Base-by-base conservation (phyloP, 1,140 invertebrate genomes). In the Drosophila nigromelanica region DNA sequence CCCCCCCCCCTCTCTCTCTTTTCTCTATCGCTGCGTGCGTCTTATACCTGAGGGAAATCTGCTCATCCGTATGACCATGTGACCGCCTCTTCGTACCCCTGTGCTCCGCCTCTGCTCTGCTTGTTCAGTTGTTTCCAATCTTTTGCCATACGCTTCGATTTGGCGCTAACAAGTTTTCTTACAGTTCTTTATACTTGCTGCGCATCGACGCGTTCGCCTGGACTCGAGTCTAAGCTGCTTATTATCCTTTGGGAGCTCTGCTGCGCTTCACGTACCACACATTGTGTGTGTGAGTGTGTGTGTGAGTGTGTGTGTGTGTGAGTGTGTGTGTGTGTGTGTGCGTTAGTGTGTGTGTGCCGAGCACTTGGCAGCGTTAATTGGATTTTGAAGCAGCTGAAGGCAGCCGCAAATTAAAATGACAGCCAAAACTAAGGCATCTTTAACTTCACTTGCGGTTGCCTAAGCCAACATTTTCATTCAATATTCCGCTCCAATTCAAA, bases 151-250 rank as follows among this genome's bases (percentile, higher is more conserved):
- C 54, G 59, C 62, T 85, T 70, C 69, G 70, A 78, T 72, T 86
- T 75, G 70, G 60, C 71, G 82, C 80, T 87, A 87, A 87, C 83
- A 87, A 87, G 75, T 87, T 87, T 87, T 79, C 83, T 48, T 48
- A 51, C 55, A 61, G 48, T 72, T 75, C 66, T 62, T 72, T 78
- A 50, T 75, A 42, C 59, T 63, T 61, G 39, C 59, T 69, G 30
- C 40, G 71, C 52, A 54, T 63, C 58, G 64, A 55, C 62, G 42
- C 45, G 71, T 43, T 67, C 43, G 55, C 59, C 48, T 62, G 55
- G 51, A 74, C 58, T 63, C 58, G 58, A 72, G 45, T 59, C 75
- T 89, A 89, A 86, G 83, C 82, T 89, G 82, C 83, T 86, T 89
- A 82, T 86, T 82, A 86, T 87, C 72, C 83, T 77, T 59, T 50